phyloP scores from a whole-genome alignment of 1,140 invertebrate species.

The Leptinotarsa lineolata region DNA sequence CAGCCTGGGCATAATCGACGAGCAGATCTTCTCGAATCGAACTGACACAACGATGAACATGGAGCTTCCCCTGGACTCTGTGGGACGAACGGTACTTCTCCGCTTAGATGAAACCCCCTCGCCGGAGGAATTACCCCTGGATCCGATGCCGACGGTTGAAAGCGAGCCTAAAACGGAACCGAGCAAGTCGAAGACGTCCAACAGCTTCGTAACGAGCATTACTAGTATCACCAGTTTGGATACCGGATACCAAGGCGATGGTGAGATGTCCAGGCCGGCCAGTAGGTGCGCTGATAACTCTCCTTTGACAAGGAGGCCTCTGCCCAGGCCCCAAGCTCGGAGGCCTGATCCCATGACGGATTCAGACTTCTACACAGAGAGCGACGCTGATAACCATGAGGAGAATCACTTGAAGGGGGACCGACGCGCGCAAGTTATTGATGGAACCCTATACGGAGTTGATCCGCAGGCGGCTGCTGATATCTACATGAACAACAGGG shows the following conservation, averaged over 20 bases:
- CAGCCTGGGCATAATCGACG: slow-evolving; percentile 51
- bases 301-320: slow-evolving; percentile 56
- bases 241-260: slow-evolving; percentile 84
- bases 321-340: slow-evolving; percentile 55
- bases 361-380: slow-evolving; percentile 87
- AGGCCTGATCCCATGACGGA: slow-evolving; percentile 83
- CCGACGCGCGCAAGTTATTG: slow-evolving; percentile 76
- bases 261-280: slow-evolving; percentile 78
- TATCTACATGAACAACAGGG: slow-evolving; percentile 59
- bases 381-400: slow-evolving; percentile 79
- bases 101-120: slow-evolving; percentile 77
- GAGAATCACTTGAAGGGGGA: slow-evolving; percentile 69
- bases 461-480: slow-evolving; percentile 58
- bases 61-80: slow-evolving; percentile 61
- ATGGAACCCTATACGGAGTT: slow-evolving; percentile 78
- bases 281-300: slow-evolving; percentile 75
- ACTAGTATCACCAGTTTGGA: slow-evolving; percentile 85
- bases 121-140: slow-evolving; percentile 78
- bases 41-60: slow-evolving; percentile 63
- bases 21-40: slow-evolving; percentile 42
- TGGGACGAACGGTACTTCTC: slow-evolving; percentile 39
- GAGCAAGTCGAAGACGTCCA: slow-evolving; percentile 65
- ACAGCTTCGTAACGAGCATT: slow-evolving; percentile 80
- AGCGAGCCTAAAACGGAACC: slow-evolving; percentile 61
- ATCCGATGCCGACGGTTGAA: slow-evolving; percentile 62